These are phyloP conservation scores for Tamias sibiricus DNA, from an alignment of 2,113 vertebrate species.

Conservation along the genomic window DNA sequence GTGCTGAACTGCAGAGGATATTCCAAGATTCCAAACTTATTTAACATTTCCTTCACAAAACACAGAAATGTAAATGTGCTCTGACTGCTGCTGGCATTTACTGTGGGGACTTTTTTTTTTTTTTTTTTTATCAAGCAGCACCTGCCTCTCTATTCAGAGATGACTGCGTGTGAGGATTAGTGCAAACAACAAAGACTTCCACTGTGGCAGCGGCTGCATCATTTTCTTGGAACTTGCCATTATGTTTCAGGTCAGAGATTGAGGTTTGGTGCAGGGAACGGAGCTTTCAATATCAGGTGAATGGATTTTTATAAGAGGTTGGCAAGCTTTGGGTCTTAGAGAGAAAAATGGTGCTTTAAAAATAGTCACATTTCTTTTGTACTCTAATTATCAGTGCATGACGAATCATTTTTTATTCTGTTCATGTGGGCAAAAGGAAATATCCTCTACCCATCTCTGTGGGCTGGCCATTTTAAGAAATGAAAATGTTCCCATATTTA, in stretches of 20 bases:
- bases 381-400: constrained; percentile 74
- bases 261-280: constrained; percentile 44
- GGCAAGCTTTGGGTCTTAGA: constrained; percentile 63
- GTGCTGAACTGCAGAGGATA: background rate
- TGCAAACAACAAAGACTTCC: constrained; percentile 72
- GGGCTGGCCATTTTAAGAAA: constrained; percentile 26
- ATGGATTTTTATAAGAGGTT: constrained; percentile 75
- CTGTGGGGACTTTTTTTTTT: constrained; percentile 35
- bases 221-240: constrained; percentile 73
- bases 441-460: constrained; percentile 5
- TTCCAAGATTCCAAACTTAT: constrained; percentile 61
- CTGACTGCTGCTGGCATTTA: constrained; percentile 43
- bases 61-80: constrained; percentile 55
- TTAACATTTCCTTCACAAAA: constrained; percentile 50
- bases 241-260: constrained; percentile 73
- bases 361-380: constrained; percentile 73
- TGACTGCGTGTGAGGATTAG: constrained; percentile 57
- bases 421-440: constrained; percentile 55
- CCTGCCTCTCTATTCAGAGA: constrained; percentile 78
- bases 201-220: constrained; percentile 62
- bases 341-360: constrained; percentile 76
- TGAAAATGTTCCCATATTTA: constrained; percentile 34
- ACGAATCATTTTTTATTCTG: constrained; percentile 66
- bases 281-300: constrained; percentile 77
- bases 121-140: constrained; percentile 59